Conservation (phyloP, 2,888 invertebrate species). For the Phyllotreta striolata region DNA sequence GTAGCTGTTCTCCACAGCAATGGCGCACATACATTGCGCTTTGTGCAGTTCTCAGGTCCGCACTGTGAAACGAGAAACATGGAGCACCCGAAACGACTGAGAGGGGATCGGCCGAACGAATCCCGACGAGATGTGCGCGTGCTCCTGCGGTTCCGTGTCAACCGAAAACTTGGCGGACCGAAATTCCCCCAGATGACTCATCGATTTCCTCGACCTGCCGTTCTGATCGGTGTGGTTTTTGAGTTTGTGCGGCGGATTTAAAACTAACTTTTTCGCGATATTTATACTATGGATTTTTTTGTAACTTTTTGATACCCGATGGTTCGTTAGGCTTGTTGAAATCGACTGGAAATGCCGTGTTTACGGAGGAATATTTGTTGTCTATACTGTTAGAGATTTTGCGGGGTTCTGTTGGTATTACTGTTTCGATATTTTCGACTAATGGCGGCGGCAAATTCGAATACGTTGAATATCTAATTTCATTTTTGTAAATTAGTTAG, state of each 20-base stretch:
- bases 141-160: conserved; percentile 45
- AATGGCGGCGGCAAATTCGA: too few relatives aligned
- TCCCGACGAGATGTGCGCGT: conserved; percentile 56
- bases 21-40: conserved; percentile 64
- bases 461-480: too few relatives aligned
- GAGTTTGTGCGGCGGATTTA: conserved; percentile 14
- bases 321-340: too few relatives aligned
- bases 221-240: conserved; percentile 25
- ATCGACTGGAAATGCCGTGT: too few relatives aligned
- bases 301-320: too few relatives aligned
- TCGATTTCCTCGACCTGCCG: conserved; percentile 34
- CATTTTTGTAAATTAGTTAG: too few relatives aligned
- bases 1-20: conserved; percentile 62
- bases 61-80: conserved; percentile 62
- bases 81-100: conserved; percentile 62
- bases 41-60: conserved; percentile 61
- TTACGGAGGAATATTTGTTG: too few relatives aligned
- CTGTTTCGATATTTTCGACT: too few relatives aligned
- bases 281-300: too few relatives aligned
- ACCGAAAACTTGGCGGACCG: conserved; percentile 35
- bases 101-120: conserved; percentile 60
- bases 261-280: background rate
- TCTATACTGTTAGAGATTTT: too few relatives aligned
- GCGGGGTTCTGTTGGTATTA: too few relatives aligned
- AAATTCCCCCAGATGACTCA: conserved; percentile 41